A percentile compares a stretch with the other conserved stretches of the same genome.
These are phyloP conservation scores for Pseudococcus longispinus DNA, from an alignment of 2,888 invertebrate species.

Conservation along the genomic window DNA sequence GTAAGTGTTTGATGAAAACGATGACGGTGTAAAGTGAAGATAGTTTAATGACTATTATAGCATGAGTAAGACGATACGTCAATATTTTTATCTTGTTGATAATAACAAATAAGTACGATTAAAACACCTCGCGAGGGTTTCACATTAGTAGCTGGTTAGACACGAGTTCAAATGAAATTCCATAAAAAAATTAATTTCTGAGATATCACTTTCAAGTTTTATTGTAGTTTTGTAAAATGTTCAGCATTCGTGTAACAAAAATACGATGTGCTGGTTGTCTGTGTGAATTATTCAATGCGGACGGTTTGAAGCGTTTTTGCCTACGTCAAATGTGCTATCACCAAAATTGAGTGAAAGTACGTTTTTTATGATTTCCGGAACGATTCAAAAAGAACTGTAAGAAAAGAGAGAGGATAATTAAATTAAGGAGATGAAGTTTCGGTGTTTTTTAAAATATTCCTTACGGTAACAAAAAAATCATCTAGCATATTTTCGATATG, in stretches of 20 bases:
- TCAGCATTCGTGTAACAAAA: too few relatives aligned
- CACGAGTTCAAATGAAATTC: too few relatives aligned
- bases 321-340: neutral
- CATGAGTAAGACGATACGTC: neutral
- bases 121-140: neutral
- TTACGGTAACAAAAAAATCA: neutral
- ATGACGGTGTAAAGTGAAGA: neutral
- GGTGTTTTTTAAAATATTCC: neutral
- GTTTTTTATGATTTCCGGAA: neutral
- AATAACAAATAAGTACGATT: neutral
- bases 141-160: too few relatives aligned
- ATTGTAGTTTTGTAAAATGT: too few relatives aligned
- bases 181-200: too few relatives aligned
- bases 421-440: too few relatives aligned
- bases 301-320: neutral
- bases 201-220: too few relatives aligned
- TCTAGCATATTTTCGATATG: neutral
- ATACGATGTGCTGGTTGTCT: neutral
- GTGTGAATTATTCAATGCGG: neutral
- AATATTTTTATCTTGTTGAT: neutral
- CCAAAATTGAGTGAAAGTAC: neutral
- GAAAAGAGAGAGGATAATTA: too few relatives aligned
- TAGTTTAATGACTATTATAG: neutral
- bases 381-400: neutral
- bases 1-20: conserved; percentile 14